These are phyloP conservation scores for Drosophila pseudoobscura DNA, from an alignment of 1,140 invertebrate genomes.

Conservation along the genomic window DNA sequence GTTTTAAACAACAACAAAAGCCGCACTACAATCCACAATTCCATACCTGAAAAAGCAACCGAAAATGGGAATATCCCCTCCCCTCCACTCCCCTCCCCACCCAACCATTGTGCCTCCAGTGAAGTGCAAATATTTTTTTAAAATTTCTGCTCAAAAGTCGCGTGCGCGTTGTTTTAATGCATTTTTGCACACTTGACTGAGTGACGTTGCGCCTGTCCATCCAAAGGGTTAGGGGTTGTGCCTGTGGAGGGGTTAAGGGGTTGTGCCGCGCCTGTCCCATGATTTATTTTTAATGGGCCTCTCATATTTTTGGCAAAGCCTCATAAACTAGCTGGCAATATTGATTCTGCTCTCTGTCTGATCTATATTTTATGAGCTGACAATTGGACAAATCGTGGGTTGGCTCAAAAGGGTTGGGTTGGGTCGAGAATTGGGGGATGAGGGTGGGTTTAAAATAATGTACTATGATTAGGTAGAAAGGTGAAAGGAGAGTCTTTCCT, in stretches of 20 bases:
- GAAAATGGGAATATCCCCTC: conserved; percentile 1
- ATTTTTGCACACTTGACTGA: conserved; percentile 79
- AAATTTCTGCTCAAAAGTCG: conserved; percentile 55
- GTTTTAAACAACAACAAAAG: conserved; percentile 73
- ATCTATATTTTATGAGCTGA: conserved; percentile 78
- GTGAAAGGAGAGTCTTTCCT: no score
- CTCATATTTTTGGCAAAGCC: conserved; percentile 62
- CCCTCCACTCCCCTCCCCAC: not conserved
- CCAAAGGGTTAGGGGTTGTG: conserved; percentile 56
- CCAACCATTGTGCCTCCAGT: conserved; percentile 11
- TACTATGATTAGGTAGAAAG: not conserved
- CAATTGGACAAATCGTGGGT: conserved; percentile 73
- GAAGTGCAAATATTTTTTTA: conserved; percentile 60
- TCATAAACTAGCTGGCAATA: conserved; percentile 65
- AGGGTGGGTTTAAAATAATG: conserved; percentile 16
- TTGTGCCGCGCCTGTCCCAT: conserved; percentile 52
- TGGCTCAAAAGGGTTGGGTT: conserved; percentile 10
- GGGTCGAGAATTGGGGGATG: not conserved
- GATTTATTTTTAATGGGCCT: conserved; percentile 79
- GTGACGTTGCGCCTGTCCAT: conserved; percentile 26
- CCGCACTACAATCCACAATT: conserved; percentile 19
- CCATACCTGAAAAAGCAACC: not conserved
- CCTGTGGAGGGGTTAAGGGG: conserved; percentile 27
- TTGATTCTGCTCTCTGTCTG: conserved; percentile 49
- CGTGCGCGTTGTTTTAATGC: conserved; percentile 72